Conservation (phyloP, 2,888 invertebrate genomes). For the Chironomus riparius region DNA sequence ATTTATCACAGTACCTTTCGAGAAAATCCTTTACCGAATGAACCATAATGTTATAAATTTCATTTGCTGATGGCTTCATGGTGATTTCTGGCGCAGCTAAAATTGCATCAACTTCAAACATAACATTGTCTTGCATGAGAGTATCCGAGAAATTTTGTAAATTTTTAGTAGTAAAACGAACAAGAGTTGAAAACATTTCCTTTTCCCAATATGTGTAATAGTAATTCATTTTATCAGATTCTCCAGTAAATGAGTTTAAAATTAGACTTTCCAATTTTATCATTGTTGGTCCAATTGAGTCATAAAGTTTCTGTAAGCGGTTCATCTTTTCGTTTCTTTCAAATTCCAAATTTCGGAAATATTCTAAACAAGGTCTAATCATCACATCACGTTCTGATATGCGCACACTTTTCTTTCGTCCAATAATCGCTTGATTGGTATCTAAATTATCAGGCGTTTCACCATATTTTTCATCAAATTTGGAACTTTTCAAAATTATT, state of each 20-base stretch:
- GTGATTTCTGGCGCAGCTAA: conserved; percentile 67
- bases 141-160: conserved; percentile 57
- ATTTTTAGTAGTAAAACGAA: conserved; percentile 60
- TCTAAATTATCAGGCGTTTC: conserved; percentile 15
- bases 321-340: conserved; percentile 60
- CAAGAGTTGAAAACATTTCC: conserved; percentile 60
- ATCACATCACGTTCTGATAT: not conserved
- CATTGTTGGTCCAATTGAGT: conserved; percentile 69
- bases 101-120: conserved; percentile 73
- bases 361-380: conserved; percentile 40
- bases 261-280: conserved; percentile 80
- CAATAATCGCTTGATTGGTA: not conserved
- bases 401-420: conserved; percentile 14
- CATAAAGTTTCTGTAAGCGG: conserved; percentile 61
- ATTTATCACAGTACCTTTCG: conserved; percentile 47
- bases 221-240: conserved; percentile 58
- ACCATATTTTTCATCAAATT: conserved; percentile 8
- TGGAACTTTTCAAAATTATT: not conserved
- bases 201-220: conserved; percentile 79
- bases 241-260: conserved; percentile 67
- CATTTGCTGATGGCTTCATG: conserved; percentile 62
- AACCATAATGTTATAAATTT: conserved; percentile 68
- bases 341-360: conserved; percentile 60
- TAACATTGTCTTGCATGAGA: conserved; percentile 47
- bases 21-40: conserved; percentile 67